phyloP scores from a whole-genome alignment of 2,113 vertebrate species.

The Scatophagus argus region DNA sequence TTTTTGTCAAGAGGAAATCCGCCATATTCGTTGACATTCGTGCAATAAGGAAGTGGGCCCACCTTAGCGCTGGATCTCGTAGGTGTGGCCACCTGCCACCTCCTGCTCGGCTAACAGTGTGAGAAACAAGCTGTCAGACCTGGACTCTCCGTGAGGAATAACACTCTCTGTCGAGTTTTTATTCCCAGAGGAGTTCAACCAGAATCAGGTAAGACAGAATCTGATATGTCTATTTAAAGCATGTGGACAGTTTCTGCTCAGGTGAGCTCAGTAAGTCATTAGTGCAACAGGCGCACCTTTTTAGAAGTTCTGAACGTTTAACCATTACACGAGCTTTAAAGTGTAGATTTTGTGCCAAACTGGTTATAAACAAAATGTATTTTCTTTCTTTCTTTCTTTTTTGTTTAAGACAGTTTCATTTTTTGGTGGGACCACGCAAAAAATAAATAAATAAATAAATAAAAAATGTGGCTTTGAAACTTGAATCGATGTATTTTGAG shows the following conservation, averaged over 20 bases:
- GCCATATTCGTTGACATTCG: slow-evolving; percentile 2
- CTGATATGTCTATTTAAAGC: neutral
- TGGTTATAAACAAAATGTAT: neutral
- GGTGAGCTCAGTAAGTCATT: neutral
- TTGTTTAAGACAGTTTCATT: neutral
- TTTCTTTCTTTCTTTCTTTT: neutral
- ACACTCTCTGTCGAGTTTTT: slow-evolving; percentile 2
- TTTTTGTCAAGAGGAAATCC: neutral
- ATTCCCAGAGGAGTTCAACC: neutral
- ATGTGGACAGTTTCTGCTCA: neutral
- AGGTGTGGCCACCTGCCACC: slow-evolving; percentile 74
- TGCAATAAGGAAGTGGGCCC: slow-evolving; percentile 75
- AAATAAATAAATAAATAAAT: too few relatives aligned
- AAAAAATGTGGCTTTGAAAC: neutral
- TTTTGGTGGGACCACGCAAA: too few relatives aligned
- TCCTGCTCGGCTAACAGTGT: slow-evolving; percentile 12
- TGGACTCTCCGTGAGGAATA: slow-evolving; percentile 33
- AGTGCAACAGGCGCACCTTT: slow-evolving; percentile 10
- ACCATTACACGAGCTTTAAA: neutral
- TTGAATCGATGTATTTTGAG: neutral
- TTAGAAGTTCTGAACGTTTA: slow-evolving; percentile 19
- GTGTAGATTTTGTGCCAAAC: neutral
- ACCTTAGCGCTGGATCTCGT: slow-evolving; percentile 30
- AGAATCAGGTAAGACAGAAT: slow-evolving; percentile 57
- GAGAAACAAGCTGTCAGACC: slow-evolving; percentile 28